Conservation (phyloP, 2,113 vertebrate species). For the Cyprinodon brontotheroides region DNA sequence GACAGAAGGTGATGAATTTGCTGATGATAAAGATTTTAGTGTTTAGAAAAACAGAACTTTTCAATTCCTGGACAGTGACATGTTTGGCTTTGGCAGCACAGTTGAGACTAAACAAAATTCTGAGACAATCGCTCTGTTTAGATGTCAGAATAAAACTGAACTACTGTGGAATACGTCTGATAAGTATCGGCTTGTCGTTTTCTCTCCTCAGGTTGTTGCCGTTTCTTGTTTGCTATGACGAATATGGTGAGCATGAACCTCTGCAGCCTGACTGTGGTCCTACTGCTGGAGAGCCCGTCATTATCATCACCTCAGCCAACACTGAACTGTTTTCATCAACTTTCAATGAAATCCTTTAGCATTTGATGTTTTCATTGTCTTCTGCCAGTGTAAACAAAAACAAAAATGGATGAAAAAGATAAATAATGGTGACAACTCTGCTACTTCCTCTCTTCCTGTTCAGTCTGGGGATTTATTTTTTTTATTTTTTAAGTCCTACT, state of each 20-base stretch:
- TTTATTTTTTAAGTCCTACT: constrained; percentile 4
- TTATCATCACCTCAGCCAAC: constrained; percentile 36
- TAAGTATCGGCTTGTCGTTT: not conserved
- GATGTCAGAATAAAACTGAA: too few species aligned
- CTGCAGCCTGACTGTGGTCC: constrained; percentile 13
- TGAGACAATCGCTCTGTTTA: not conserved
- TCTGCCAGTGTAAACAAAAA: constrained; percentile 6
- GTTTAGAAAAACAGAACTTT: not conserved
- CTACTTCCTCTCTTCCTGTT: constrained; percentile 16
- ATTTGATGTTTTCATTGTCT: not conserved
- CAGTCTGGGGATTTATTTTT: constrained; percentile 33
- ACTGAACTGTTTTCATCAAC: constrained; percentile 13
- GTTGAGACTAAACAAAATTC: not conserved
- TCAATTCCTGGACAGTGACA: not conserved
- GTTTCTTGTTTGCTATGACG: constrained; percentile 19
- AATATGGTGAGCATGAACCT: not conserved
- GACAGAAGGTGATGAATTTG: not conserved
- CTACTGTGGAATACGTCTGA: too few species aligned
- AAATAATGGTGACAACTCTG: constrained; percentile 5
- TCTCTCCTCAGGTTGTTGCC: constrained; percentile 13
- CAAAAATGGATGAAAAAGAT: constrained; percentile 15
- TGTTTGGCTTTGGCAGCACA: not conserved
- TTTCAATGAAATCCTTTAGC: constrained; percentile 16
- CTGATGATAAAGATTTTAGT: not conserved
- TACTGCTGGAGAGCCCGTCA: constrained; percentile 10